phyloP scores from a whole-genome alignment of 1,140 invertebrate genomes.

The Euglossa dilemma region DNA sequence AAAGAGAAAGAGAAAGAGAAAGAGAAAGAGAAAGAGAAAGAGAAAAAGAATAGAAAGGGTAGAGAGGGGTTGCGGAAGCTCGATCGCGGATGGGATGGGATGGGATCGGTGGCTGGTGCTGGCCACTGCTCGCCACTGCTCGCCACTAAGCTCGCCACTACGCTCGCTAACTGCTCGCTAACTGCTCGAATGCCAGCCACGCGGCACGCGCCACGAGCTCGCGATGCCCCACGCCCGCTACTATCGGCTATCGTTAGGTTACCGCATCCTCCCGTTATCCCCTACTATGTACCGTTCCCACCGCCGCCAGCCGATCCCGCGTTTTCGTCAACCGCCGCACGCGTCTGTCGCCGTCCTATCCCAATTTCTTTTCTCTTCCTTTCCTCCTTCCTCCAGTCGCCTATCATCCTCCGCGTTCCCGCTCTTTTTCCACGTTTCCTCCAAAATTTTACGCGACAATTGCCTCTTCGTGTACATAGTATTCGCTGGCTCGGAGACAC shows the following conservation, averaged over 20 bases:
- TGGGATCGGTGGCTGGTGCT: no score
- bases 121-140: conserved; percentile 35
- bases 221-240: conserved; percentile 32
- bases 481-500: not conserved
- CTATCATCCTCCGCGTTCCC: not conserved
- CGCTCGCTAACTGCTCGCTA: conserved; percentile 32
- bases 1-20: conserved; percentile 14
- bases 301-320: not conserved
- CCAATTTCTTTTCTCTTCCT: not conserved
- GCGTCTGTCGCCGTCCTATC: no score
- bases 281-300: not conserved
- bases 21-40: not conserved
- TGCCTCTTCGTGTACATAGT: not conserved
- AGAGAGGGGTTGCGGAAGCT: conserved; percentile 10
- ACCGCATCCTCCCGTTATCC: conserved; percentile 26
- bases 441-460: not conserved
- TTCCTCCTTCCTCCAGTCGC: not conserved
- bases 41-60: conserved; percentile 41
- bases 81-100: no score
- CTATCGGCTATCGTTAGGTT: conserved; percentile 12
- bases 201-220: conserved; percentile 4
- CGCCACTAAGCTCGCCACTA: conserved; percentile 49
- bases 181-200: conserved; percentile 41
- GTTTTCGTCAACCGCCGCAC: not conserved
- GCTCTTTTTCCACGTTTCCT: no score